Conservation (phyloP, 2,113 vertebrate species). For the Myodes glareolus region DNA sequence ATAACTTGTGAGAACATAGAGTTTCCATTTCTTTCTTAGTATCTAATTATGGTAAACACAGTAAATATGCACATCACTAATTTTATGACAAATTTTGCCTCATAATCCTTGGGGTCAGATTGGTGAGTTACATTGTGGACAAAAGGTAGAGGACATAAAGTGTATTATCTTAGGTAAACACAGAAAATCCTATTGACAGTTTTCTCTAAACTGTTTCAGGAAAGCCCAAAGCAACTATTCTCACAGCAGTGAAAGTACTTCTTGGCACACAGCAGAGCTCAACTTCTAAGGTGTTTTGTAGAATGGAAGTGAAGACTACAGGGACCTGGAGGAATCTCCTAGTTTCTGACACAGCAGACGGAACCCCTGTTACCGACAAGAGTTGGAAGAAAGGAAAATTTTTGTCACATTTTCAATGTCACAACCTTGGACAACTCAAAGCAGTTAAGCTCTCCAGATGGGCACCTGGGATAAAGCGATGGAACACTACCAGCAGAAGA, state of each 20-base stretch:
- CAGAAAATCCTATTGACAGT: too few species aligned
- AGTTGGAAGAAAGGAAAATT: not conserved
- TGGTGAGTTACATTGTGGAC: not conserved
- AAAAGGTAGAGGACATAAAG: rapidly evolving
- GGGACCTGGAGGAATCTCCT: not conserved
- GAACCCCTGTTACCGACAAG: not conserved
- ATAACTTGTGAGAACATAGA: not conserved
- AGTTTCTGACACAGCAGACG: not conserved
- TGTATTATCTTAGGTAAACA: not conserved
- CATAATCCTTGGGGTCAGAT: not conserved
- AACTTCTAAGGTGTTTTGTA: not conserved
- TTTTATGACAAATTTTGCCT: not conserved
- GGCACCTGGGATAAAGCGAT: not conserved
- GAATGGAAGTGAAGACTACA: not conserved
- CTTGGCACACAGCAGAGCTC: not conserved
- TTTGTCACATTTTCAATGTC: not conserved
- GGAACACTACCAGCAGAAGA: not conserved
- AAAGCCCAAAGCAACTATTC: not conserved
- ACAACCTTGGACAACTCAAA: not conserved
- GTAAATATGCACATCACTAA: not conserved
- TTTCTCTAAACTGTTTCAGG: not conserved
- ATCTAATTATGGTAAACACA: not conserved
- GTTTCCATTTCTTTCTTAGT: not conserved
- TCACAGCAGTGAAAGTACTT: not conserved
- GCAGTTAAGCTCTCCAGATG: not conserved